These are phyloP conservation scores for Otis tarda DNA, from an alignment of 2,113 vertebrate genomes.

Conservation along the genomic window DNA sequence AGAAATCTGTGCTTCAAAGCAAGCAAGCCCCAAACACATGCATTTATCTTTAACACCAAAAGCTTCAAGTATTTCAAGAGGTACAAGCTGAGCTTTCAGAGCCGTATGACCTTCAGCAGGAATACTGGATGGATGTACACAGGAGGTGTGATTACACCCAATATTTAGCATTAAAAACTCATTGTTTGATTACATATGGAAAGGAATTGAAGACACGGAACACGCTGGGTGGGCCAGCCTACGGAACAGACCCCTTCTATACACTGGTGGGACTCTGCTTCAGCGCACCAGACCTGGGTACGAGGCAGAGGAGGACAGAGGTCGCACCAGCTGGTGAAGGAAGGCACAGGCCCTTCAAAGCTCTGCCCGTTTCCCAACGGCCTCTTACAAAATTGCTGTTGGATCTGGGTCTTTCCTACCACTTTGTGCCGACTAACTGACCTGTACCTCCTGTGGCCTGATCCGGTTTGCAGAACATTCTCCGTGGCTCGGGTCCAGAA, in stretches of 20 bases:
- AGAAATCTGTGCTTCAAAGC: neutral
- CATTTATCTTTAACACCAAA: neutral
- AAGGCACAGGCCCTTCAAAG: neutral
- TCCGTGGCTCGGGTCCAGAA: neutral
- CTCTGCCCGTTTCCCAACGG: neutral
- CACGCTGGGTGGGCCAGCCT: neutral
- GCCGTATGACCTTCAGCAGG: fast-evolving
- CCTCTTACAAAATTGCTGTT: neutral
- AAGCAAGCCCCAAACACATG: neutral
- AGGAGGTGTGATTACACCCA: neutral
- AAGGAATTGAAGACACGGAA: neutral
- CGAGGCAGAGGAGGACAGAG: neutral
- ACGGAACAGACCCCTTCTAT: neutral
- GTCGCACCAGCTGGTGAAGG: fast-evolving
- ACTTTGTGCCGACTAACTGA: neutral
- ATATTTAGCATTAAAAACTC: neutral
- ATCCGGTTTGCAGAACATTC: neutral
- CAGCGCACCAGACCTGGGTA: neutral
- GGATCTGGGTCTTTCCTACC: neutral
- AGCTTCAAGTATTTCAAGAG: neutral
- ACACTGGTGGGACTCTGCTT: neutral
- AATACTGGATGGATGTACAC: neutral
- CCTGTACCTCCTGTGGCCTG: neutral
- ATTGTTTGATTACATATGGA: neutral
- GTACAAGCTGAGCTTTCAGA: neutral